A percentile compares a stretch with the other conserved stretches of the same genome.
phyloP scores from a whole-genome alignment of 2,888 invertebrate genomes.

The Ernsta delagoae region DNA sequence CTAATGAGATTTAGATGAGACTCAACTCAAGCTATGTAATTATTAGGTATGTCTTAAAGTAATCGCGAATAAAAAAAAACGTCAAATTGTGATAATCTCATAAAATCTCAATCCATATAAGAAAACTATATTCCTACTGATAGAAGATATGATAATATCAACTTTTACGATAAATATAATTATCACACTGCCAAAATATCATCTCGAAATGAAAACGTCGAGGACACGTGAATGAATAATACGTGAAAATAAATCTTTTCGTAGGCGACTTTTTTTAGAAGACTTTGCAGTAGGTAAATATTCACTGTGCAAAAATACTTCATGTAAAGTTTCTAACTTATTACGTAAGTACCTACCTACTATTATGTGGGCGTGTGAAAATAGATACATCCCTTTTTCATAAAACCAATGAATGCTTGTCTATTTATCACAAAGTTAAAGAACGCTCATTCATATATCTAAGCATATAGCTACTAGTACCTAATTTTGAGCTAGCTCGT shows the following conservation, averaged over 20 bases:
- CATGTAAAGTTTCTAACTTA: slow-evolving; percentile 16
- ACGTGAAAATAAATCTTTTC: slow-evolving; percentile 80
- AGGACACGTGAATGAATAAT: slow-evolving; percentile 79
- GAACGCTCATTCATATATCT: no score
- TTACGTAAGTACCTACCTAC: neutral
- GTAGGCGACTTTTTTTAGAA: slow-evolving; percentile 63
- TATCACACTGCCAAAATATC: slow-evolving; percentile 73
- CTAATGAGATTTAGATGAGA: no score
- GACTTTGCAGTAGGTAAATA: slow-evolving; percentile 70
- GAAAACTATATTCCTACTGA: slow-evolving; percentile 21
- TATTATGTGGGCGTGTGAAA: neutral
- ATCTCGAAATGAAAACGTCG: slow-evolving; percentile 75
- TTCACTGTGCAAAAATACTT: slow-evolving; percentile 50
- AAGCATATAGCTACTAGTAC: slow-evolving; percentile 18
- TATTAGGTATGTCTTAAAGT: no score
- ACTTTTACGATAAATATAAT: slow-evolving; percentile 71
- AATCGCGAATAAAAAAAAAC: no score
- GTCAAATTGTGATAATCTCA: no score
- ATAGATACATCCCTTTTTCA: no score
- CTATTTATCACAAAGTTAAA: no score
- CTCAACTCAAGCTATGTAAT: no score
- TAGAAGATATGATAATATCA: slow-evolving; percentile 45
- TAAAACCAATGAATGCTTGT: no score
- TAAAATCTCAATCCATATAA: no score
- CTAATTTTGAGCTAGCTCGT: no score